These are phyloP conservation scores for Sebastes vulpes DNA, from an alignment of 2,797 vertebrate genomes.

Conservation along the genomic window DNA sequence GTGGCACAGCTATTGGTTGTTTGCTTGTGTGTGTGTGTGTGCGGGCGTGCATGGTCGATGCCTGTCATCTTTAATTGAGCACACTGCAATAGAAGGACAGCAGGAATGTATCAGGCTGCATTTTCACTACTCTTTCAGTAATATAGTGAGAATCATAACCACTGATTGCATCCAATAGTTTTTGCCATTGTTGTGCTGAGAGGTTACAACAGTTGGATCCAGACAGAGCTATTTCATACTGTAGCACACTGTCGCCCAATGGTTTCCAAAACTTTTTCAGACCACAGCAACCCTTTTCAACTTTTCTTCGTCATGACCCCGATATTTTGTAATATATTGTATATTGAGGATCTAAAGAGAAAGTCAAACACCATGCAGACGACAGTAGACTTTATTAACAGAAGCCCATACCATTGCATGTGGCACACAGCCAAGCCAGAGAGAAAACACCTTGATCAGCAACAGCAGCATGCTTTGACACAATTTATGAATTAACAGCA, in stretches of 20 bases:
- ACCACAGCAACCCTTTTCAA: neutral
- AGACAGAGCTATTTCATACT: neutral
- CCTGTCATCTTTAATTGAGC: constrained; percentile 43
- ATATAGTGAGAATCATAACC: neutral
- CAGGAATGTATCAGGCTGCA: neutral
- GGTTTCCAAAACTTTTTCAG: neutral
- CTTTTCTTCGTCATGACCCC: neutral
- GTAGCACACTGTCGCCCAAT: neutral
- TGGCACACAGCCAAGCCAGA: constrained; percentile 26
- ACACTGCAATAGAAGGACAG: neutral
- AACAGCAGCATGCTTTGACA: constrained; percentile 7
- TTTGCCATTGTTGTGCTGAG: neutral
- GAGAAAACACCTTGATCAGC: constrained; percentile 2
- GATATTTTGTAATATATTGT: neutral
- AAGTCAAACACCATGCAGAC: neutral
- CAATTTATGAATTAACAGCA: constrained; percentile 7
- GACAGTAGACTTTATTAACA: constrained; percentile 49
- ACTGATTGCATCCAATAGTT: neutral
- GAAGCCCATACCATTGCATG: constrained; percentile 3
- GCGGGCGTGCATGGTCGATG: neutral
- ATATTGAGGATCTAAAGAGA: neutral
- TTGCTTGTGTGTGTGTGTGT: neutral
- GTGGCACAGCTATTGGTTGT: neutral
- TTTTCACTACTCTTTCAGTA: neutral
- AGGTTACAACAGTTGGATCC: neutral